phyloP scores from a whole-genome alignment of 2,113 vertebrate genomes.

The Illadopsis cleaveri region DNA sequence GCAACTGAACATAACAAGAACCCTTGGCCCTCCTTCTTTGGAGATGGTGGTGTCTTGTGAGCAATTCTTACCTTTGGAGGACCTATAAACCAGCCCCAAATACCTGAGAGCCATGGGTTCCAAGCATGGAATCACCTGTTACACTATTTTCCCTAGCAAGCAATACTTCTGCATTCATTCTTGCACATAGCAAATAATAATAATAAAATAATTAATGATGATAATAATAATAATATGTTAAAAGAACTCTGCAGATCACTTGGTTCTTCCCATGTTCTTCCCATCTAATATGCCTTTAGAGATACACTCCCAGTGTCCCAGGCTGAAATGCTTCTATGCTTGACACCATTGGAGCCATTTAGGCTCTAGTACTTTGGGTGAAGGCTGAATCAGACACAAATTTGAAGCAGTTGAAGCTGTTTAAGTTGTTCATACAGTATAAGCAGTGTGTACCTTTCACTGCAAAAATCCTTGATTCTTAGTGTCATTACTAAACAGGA shows the following conservation, averaged over 20 bases:
- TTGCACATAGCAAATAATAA: background rate
- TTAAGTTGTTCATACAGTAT: background rate
- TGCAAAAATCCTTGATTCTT: background rate
- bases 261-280: background rate
- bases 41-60: background rate
- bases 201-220: background rate
- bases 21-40: background rate
- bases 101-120: accelerated
- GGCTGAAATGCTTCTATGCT: background rate
- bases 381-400: background rate
- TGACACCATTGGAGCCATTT: background rate
- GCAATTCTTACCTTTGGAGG: background rate
- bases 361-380: background rate
- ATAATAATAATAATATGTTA: background rate
- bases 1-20: background rate
- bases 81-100: background rate
- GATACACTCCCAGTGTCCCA: background rate
- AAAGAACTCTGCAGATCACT: background rate
- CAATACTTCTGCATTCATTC: background rate
- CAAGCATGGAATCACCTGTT: background rate
- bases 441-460: background rate
- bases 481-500: background rate
- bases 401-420: background rate
- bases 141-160: background rate
- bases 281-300: background rate